Conservation (phyloP, 1,140 invertebrate species). For the Bilobella aurantiaca region DNA sequence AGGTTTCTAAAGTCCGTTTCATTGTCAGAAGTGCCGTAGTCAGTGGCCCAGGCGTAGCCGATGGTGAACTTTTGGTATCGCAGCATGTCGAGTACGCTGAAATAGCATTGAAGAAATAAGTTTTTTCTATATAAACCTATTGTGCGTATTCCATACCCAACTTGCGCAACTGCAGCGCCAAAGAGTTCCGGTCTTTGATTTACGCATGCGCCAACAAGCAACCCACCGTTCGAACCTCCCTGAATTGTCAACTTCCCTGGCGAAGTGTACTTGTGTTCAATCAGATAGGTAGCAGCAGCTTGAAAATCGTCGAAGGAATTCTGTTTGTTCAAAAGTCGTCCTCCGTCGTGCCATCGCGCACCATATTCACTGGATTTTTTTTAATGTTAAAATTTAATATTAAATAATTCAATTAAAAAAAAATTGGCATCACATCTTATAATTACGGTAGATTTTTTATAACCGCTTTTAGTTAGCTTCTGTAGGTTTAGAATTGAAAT, state of each 20-base stretch:
- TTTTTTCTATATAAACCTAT: too few species aligned
- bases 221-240: conserved; percentile 92
- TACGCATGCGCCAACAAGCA: conserved; percentile 79
- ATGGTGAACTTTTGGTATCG: conserved; percentile 98
- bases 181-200: conserved; percentile 94
- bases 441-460: too few species aligned
- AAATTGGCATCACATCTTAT: too few species aligned
- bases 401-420: too few species aligned
- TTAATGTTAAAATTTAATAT: too few species aligned
- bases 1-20: conserved; percentile 78
- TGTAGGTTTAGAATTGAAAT: too few species aligned
- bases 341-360: conserved; percentile 90
- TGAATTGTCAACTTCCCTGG: conserved; percentile 70
- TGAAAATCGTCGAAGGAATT: conserved; percentile 97
- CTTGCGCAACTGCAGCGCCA: conserved; percentile 79
- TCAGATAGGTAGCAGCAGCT: conserved; percentile 79
- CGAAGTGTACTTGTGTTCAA: conserved; percentile 68
- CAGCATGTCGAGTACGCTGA: conserved; percentile 91
- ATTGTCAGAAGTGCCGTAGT: conserved; percentile 87
- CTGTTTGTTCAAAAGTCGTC: conserved; percentile 85
- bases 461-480: too few species aligned
- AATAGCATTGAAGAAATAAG: too few species aligned
- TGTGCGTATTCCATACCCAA: conserved; percentile 66
- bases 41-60: conserved; percentile 85
- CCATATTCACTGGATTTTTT: conserved; percentile 88